Evolutionary conservation across 64 coral and sea anemone genomes (phyloP), one percentile per base, ranked within the genome.

Genomic region (Cladopsammia gracilis): DNA sequence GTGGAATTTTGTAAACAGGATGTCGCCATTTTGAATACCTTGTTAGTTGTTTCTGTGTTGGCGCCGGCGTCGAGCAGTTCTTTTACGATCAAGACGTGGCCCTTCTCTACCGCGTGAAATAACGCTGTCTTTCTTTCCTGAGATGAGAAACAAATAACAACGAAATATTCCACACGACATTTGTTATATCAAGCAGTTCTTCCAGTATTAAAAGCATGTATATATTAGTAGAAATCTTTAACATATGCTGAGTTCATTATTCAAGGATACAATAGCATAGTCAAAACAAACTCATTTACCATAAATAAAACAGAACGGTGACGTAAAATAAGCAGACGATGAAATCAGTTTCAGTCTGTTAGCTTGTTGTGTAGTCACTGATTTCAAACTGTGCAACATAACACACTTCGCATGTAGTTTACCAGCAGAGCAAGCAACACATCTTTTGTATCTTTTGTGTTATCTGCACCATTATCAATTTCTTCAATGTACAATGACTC

Each of bases 91-190:
- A 61, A 89, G 25, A 86, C 66, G 70, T 99, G 92, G 46, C 94
- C 97, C 64, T 92, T 96, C 25, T 99, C 97, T 3, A 99, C 97
- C 9, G 97, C 97, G 56, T 99, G 88, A 48, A 96, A 92, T 20
- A 99, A 83, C 6, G 97, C 97, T 84, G 97, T 96, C 75, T 96
- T 99, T 25, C 91, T 92, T 18, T 90, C 94, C 97, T 99, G 66
- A 87, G 19, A 51, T 24, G 18, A 79, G 2, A 53, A 48, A 43
- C 4, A 19, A 92, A 20, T 48, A 5, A 13, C 18, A 26, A 10
- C 5, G 12, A 34, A 34, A 34, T 34, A 34, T 34, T 34, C 2
- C 34, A 34, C 34, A 34, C 34, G 34, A 34, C 34, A 34, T 34
- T 34, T 34, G 34, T 34, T 0, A 34, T 34, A 34, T 34, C 34